These are phyloP conservation scores for Thamnaconus septentrionalis DNA, from an alignment of 2,113 vertebrate species.

Conservation along the genomic window DNA sequence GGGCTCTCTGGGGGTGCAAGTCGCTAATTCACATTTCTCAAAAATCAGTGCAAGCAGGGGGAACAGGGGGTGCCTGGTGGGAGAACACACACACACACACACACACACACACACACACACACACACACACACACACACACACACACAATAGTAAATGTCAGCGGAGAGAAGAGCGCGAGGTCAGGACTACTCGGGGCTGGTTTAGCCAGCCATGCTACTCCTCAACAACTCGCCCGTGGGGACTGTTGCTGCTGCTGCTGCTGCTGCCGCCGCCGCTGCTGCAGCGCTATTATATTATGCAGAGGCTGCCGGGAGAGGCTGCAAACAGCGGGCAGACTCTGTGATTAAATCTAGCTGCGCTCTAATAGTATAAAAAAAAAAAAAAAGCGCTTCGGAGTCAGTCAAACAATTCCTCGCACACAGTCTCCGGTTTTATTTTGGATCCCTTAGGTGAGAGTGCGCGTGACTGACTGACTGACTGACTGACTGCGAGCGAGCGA, in stretches of 20 bases:
- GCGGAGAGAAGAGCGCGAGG: conserved; percentile 67
- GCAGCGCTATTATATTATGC: conserved; percentile 40
- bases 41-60: conserved; percentile 99
- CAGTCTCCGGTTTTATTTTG: conserved; percentile 38
- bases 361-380: conserved; percentile 53
- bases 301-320: conserved; percentile 46
- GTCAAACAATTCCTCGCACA: conserved; percentile 41
- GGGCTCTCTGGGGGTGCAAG: conserved; percentile 98
- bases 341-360: conserved; percentile 58
- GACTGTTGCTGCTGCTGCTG: conserved; percentile 50
- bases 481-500: too few relatives aligned
- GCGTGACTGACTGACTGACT: not conserved
- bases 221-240: conserved; percentile 58
- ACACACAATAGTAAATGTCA: conserved; percentile 86
- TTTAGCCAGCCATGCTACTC: conserved; percentile 63
- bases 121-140: conserved; percentile 45
- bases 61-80: conserved; percentile 95
- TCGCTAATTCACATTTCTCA: conserved; percentile 99
- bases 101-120: too few relatives aligned
- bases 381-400: conserved; percentile 38
- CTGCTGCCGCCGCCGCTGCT: conserved; percentile 42
- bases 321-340: conserved; percentile 52
- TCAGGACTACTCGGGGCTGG: conserved; percentile 65
- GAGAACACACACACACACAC: too few relatives aligned
- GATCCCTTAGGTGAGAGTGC: conserved; percentile 10